A percentile compares a stretch with the other conserved stretches of the same genome.
Conservation (phyloP, 2,888 invertebrate species). For the Lepidocyrtinus sp. region DNA sequence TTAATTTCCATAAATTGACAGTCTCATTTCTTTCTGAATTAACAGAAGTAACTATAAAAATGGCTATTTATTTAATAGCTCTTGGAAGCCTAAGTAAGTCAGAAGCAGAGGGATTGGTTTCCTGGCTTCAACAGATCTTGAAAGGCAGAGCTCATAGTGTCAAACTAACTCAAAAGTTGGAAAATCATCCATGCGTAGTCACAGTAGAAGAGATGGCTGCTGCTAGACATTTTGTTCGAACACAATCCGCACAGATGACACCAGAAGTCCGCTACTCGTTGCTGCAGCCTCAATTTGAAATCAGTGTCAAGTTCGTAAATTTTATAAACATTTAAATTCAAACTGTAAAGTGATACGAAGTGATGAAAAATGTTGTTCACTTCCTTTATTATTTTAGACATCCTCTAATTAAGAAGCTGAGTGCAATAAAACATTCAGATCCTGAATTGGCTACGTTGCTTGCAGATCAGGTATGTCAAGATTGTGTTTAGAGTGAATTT, state of each 20-base stretch:
- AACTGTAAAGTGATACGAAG: background rate
- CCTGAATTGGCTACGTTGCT: slow-evolving; percentile 87
- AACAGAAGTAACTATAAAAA: no score
- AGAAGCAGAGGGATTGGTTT: slow-evolving; percentile 84
- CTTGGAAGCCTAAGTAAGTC: slow-evolving; percentile 81
- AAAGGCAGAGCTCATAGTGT: slow-evolving; percentile 87
- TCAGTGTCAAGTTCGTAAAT: slow-evolving; percentile 86
- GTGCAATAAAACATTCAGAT: slow-evolving; percentile 82
- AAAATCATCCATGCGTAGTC: slow-evolving; percentile 93
- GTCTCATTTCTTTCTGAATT: no score
- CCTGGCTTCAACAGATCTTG: slow-evolving; percentile 84
- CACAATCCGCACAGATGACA: slow-evolving; percentile 85
- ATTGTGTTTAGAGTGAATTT: no score
- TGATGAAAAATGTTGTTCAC: no score
- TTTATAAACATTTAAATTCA: background rate
- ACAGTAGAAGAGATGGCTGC: slow-evolving; percentile 98
- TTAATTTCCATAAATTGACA: no score
- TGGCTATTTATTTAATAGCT: slow-evolving; percentile 73
- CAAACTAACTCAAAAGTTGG: slow-evolving; percentile 86
- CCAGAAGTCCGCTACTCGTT: slow-evolving; percentile 90
- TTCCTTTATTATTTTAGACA: slow-evolving; percentile 77
- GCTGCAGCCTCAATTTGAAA: slow-evolving; percentile 92
- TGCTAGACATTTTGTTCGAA: slow-evolving; percentile 93
- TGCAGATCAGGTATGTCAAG: slow-evolving; percentile 81
- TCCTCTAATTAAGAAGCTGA: slow-evolving; percentile 90